A percentile compares a stretch with the other conserved stretches of the same genome.
phyloP scores from a whole-genome alignment of 2,797 vertebrate species.

The Rhyacichthys aspro region DNA sequence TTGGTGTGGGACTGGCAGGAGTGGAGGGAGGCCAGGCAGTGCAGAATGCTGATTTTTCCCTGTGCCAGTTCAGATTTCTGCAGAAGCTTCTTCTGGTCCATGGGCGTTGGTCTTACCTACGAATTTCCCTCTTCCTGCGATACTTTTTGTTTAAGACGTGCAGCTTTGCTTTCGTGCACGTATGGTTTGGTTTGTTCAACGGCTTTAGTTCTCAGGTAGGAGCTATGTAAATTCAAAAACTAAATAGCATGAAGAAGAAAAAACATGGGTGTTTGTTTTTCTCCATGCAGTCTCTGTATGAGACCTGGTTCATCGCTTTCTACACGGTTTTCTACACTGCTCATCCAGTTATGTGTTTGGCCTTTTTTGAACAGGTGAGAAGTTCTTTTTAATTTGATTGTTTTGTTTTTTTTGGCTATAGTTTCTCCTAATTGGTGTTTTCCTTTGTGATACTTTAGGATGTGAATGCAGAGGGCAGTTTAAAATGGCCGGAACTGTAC shows the following conservation, averaged over 20 bases:
- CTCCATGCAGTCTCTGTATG: constrained; percentile 85
- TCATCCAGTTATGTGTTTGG: constrained; percentile 80
- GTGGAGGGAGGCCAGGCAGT: constrained; percentile 91
- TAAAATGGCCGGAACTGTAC: constrained; percentile 85
- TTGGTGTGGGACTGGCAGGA: constrained; percentile 90
- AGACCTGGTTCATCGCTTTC: constrained; percentile 90
- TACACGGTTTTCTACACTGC: constrained; percentile 88
- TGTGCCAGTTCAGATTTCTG: constrained; percentile 90
- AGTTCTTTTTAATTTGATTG: not conserved
- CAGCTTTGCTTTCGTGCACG: constrained; percentile 84
- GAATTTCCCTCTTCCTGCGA: constrained; percentile 86
- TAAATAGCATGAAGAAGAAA: too few species aligned
- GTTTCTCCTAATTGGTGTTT: too few species aligned
- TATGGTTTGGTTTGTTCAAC: constrained; percentile 91
- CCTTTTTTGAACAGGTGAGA: constrained; percentile 90
- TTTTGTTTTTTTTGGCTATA: not conserved
- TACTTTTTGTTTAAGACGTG: constrained; percentile 94
- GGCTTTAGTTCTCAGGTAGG: constrained; percentile 92
- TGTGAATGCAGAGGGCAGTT: constrained; percentile 79
- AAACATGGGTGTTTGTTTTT: not conserved
- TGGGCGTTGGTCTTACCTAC: constrained; percentile 90
- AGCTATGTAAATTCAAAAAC: not conserved
- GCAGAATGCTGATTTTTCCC: constrained; percentile 89
- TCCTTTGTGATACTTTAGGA: constrained; percentile 75
- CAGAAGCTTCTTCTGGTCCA: constrained; percentile 90